A percentile compares a stretch with the other conserved stretches of the same genome.
These are phyloP conservation scores for Montipora cactus DNA, from an alignment of 64 coral and sea anemone species.

Conservation along the genomic window DNA sequence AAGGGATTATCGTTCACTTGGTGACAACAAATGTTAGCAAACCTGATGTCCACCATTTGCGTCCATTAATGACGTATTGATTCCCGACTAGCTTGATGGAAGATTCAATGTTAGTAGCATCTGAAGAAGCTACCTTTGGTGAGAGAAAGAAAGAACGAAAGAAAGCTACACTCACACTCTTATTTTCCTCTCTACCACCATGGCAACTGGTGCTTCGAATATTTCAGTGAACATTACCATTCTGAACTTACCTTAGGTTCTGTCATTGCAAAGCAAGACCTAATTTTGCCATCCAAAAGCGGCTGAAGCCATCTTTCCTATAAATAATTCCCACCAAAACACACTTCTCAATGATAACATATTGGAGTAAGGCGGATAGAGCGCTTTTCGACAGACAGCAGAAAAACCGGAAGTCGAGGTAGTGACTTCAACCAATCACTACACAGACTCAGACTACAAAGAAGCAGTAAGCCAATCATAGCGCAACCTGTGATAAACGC, in stretches of 20 bases:
- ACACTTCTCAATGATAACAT: background rate
- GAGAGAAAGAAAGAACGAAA: background rate
- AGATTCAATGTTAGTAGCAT: slow-evolving; percentile 98
- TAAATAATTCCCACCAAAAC: background rate
- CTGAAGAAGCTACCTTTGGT: slow-evolving; percentile 90
- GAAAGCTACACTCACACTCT: no score
- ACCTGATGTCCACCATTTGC: slow-evolving; percentile 99
- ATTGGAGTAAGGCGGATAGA: background rate
- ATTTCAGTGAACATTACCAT: no score
- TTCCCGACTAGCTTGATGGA: slow-evolving; percentile 85
- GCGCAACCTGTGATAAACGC: no score
- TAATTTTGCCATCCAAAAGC: slow-evolving; percentile 90
- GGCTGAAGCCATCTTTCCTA: slow-evolving; percentile 87
- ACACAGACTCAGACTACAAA: no score
- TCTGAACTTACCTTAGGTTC: slow-evolving; percentile 75
- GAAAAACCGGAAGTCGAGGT: no score
- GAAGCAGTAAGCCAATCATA: no score
- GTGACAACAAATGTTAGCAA: background rate
- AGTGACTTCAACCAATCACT: no score
- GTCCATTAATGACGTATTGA: slow-evolving; percentile 89
- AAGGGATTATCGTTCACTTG: no score
- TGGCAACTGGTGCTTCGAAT: no score
- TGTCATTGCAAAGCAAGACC: slow-evolving; percentile 99
- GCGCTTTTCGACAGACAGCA: no score
- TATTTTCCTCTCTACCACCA: no score